These are phyloP conservation scores for Bagarius yarrelli DNA, from an alignment of 2,113 vertebrate species.

Conservation along the genomic window DNA sequence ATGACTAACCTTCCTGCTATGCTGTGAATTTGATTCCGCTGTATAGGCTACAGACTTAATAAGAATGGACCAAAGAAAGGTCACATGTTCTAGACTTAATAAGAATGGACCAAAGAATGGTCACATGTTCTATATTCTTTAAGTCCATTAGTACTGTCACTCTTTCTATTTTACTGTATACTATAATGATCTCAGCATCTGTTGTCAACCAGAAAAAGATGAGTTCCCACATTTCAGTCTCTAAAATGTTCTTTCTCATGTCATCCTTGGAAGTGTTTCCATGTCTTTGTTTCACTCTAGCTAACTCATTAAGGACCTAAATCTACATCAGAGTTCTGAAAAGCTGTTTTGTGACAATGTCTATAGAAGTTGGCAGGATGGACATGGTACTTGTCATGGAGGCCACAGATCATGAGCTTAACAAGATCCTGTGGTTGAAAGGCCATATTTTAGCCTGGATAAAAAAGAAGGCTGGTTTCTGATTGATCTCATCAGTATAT, in stretches of 20 bases:
- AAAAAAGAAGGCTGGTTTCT: not conserved
- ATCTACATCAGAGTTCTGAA: not conserved
- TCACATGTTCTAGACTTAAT: not conserved
- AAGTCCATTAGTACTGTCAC: not conserved
- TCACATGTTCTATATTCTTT: not conserved
- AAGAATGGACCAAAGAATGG: not conserved
- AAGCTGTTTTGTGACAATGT: constrained; percentile 11
- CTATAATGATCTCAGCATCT: not conserved
- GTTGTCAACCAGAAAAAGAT: not conserved
- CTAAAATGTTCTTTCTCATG: not conserved
- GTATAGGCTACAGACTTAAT: not conserved
- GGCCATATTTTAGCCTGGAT: not conserved
- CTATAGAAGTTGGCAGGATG: constrained; percentile 83
- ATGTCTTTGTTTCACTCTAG: not conserved
- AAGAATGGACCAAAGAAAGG: not conserved
- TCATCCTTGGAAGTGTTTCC: not conserved
- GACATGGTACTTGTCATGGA: constrained; percentile 91
- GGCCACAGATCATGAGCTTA: constrained; percentile 88
- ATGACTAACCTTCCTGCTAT: not conserved
- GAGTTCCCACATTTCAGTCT: not conserved
- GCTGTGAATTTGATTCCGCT: not conserved
- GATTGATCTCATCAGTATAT: not conserved
- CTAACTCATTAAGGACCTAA: not conserved
- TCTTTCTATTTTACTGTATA: not conserved
- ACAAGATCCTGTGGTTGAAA: constrained; percentile 2